Evolutionary conservation across 2,888 invertebrate species (phyloP).

Genomic region (Drosophila mimetica): DNA sequence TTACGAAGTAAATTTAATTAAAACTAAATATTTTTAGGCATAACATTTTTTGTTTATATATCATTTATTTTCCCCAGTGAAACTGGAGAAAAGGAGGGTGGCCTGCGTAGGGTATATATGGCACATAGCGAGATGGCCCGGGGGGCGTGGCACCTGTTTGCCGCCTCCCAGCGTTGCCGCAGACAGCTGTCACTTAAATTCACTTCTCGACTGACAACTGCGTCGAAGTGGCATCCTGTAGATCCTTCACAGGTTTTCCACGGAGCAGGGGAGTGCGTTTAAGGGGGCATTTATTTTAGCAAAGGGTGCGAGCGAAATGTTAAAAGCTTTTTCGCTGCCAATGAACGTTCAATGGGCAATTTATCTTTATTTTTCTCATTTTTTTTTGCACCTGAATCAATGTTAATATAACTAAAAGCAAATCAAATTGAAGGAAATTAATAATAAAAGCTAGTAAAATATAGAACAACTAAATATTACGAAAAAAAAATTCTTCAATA

Average conservation of each 20-base stretch:
- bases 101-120: too few relatives aligned
- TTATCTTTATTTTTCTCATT: background rate
- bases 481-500: background rate
- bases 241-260: conserved; percentile 4
- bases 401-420: conserved; percentile 1
- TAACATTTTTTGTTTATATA: too few relatives aligned
- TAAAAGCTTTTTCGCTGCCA: conserved; percentile 52
- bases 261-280: background rate
- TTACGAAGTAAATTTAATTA: too few relatives aligned
- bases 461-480: background rate
- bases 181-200: conserved; percentile 56
- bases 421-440: background rate
- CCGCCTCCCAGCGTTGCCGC: conserved; percentile 15
- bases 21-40: too few relatives aligned
- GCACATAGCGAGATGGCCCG: background rate
- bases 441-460: background rate
- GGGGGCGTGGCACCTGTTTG: conserved; percentile 6
- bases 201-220: conserved; percentile 40
- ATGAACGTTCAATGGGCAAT: conserved; percentile 20
- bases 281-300: background rate
- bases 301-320: conserved; percentile 15
- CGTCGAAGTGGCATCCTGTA: conserved; percentile 36
- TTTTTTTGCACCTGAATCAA: conserved; percentile 3
- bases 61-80: conserved; percentile 14
- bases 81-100: background rate